Evolutionary conservation across 2,113 vertebrate genomes (phyloP).

Genomic region (Trematomus loennbergii): DNA sequence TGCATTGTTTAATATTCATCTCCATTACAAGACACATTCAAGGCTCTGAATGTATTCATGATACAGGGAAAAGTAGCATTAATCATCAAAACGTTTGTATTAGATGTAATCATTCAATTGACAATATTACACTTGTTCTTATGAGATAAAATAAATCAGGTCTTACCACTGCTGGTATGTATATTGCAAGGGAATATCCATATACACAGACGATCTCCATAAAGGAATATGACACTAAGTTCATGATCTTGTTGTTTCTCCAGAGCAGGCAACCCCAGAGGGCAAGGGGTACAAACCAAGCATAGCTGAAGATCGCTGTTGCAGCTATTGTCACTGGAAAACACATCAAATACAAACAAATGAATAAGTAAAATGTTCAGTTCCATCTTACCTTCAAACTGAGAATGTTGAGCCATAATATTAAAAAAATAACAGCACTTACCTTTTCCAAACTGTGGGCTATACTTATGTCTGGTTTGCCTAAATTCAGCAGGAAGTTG

Average conservation of each 20-base stretch:
- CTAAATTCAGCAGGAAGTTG: conserved; percentile 88
- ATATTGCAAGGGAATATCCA: conserved; percentile 95
- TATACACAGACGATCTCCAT: conserved; percentile 97
- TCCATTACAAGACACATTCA: neutral
- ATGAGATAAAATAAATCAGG: neutral
- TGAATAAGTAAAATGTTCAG: neutral
- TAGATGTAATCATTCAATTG: neutral
- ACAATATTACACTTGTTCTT: neutral
- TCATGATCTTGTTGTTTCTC: conserved; percentile 94
- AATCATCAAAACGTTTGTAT: neutral
- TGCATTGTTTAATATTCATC: neutral
- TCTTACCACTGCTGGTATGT: conserved; percentile 95
- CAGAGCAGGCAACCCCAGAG: conserved; percentile 96
- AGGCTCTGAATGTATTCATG: neutral
- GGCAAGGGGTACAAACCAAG: conserved; percentile 93
- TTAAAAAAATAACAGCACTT: conserved; percentile 2
- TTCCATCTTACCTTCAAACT: neutral
- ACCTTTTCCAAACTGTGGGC: conserved; percentile 97
- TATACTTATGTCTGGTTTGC: conserved; percentile 89
- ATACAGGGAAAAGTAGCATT: neutral
- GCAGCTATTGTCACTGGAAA: conserved; percentile 94
- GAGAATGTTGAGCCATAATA: neutral
- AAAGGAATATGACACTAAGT: conserved; percentile 93
- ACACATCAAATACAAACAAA: conserved; percentile 1
- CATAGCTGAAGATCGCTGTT: conserved; percentile 92